Evolutionary conservation across 2,888 invertebrate species (phyloP).

Genomic region (Linnaemya tessellans): DNA sequence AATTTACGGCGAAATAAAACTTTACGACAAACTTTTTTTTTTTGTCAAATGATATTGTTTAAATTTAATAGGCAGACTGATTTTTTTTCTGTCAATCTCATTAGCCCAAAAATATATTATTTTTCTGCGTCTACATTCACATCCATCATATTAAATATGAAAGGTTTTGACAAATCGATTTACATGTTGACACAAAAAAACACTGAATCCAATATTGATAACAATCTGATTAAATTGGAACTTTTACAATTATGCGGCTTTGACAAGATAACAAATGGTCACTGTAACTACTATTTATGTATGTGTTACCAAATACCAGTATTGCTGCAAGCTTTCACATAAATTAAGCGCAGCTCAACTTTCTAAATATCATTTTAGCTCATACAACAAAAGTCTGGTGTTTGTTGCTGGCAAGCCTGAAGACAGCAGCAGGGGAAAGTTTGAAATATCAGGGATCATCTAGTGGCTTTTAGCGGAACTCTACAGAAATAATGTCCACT

Average conservation of each 20-base stretch:
- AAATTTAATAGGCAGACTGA: slow-evolving; percentile 29
- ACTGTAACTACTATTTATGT: background rate
- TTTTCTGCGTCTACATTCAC: background rate
- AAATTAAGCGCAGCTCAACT: background rate
- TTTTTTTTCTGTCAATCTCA: slow-evolving; percentile 14
- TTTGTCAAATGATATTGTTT: slow-evolving; percentile 2
- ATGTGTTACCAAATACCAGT: background rate
- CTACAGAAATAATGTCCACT: too few species aligned
- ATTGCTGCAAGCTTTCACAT: background rate
- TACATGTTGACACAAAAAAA: background rate
- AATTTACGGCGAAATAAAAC: slow-evolving; percentile 21
- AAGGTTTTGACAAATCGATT: slow-evolving; percentile 55
- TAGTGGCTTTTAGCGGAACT: too few species aligned
- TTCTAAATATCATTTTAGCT: background rate
- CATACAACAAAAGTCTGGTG: background rate
- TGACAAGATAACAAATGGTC: slow-evolving; percentile 5
- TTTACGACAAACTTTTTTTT: slow-evolving; percentile 32
- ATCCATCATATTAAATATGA: slow-evolving; percentile 36
- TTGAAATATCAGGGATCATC: too few species aligned
- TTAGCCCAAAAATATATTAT: slow-evolving; percentile 24
- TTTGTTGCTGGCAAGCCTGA: too few species aligned
- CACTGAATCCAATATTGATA: background rate
- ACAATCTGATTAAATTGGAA: slow-evolving; percentile 32
- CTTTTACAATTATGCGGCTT: slow-evolving; percentile 28
- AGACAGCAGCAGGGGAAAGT: too few species aligned